Conservation (phyloP, 2,113 vertebrate species). For the Poeciliopsis prolifica region DNA sequence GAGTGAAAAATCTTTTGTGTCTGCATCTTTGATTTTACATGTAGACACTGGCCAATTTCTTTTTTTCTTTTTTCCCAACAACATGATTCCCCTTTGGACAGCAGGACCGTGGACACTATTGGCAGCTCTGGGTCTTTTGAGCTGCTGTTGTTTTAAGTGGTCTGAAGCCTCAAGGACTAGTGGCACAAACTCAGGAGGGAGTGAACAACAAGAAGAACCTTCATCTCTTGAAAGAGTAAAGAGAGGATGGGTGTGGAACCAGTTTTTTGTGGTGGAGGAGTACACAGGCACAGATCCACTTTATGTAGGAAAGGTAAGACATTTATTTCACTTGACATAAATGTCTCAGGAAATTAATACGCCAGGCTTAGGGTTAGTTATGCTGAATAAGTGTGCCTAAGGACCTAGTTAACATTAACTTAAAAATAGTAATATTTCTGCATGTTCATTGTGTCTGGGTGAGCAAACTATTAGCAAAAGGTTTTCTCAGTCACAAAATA, state of each 20-base stretch:
- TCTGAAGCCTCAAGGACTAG: slow-evolving; percentile 78
- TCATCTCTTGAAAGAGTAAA: slow-evolving; percentile 87
- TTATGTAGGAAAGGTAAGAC: slow-evolving; percentile 96
- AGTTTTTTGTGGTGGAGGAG: slow-evolving; percentile 99
- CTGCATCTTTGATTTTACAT: slow-evolving; percentile 60
- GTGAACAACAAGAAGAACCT: slow-evolving; percentile 63
- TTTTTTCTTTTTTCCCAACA: slow-evolving; percentile 25
- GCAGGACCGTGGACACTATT: slow-evolving; percentile 59
- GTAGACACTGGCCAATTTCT: slow-evolving; percentile 47
- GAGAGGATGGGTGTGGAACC: slow-evolving; percentile 99
- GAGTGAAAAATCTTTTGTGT: slow-evolving; percentile 15
- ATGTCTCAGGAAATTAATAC: background rate
- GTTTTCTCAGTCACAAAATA: background rate
- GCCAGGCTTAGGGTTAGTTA: background rate
- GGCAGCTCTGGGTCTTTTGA: slow-evolving; percentile 62
- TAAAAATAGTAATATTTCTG: too few species aligned
- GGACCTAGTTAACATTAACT: background rate
- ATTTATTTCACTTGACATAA: background rate
- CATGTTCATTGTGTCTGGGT: background rate
- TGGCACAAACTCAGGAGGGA: slow-evolving; percentile 37
- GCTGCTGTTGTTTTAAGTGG: slow-evolving; percentile 62
- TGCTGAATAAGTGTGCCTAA: background rate
- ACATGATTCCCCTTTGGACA: slow-evolving; percentile 74
- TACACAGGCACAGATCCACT: slow-evolving; percentile 97
- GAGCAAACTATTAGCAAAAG: background rate